Evolutionary conservation across 2,888 invertebrate genomes (phyloP).

Genomic region (Hirtodrosophila histrioides): DNA sequence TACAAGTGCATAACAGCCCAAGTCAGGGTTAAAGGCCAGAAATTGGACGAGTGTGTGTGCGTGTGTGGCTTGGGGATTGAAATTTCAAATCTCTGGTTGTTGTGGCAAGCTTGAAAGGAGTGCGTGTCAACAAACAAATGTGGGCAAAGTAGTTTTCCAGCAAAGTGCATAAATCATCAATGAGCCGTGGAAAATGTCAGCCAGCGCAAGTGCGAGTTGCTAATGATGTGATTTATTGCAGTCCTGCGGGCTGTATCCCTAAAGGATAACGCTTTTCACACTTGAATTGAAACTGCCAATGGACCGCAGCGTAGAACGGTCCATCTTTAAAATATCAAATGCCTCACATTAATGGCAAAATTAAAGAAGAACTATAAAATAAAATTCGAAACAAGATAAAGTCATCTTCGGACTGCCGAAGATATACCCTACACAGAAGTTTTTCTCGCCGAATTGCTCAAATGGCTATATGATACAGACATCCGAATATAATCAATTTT

Average conservation of each 20-base stretch:
- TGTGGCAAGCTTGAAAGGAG: constrained; percentile 32
- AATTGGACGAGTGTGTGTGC: background rate
- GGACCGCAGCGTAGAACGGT: constrained; percentile 45
- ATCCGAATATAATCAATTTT: too few relatives aligned
- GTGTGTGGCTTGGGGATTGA: constrained; percentile 5
- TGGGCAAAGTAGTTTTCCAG: constrained; percentile 28
- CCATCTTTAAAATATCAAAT: constrained; percentile 56
- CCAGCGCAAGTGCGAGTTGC: constrained; percentile 47
- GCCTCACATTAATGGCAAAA: constrained; percentile 50
- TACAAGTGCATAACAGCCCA: constrained; percentile 12
- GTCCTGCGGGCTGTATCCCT: constrained; percentile 21
- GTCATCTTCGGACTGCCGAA: too few relatives aligned
- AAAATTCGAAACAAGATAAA: background rate
- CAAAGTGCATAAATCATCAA: constrained; percentile 59
- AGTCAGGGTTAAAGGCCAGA: constrained; percentile 41
- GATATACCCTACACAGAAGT: too few relatives aligned
- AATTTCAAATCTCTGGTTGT: background rate
- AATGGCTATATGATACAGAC: too few relatives aligned
- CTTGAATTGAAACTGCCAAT: constrained; percentile 67
- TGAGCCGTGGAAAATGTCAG: constrained; percentile 41
- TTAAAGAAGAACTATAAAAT: constrained; percentile 21
- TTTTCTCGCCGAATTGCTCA: too few relatives aligned
- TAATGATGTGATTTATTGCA: constrained; percentile 76
- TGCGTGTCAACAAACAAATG: constrained; percentile 70
- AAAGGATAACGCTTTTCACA: constrained; percentile 72